These are phyloP conservation scores for Caracal caracal DNA, from an alignment of 2,113 vertebrate genomes.

Conservation along the genomic window DNA sequence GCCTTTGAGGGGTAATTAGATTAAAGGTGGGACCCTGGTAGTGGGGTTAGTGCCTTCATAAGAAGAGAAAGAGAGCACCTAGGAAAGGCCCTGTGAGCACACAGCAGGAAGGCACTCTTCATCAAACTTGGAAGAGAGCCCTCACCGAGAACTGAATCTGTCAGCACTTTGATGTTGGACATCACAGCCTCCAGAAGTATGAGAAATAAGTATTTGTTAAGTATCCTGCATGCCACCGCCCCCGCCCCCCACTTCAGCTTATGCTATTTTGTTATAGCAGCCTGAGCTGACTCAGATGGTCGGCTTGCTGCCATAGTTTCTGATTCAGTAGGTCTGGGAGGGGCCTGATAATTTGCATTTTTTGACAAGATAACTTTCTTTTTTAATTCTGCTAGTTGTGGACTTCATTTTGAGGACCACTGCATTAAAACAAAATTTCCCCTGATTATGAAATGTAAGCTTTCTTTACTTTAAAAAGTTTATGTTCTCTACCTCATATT, in stretches of 20 bases:
- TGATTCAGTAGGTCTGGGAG: not conserved
- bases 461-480: not conserved
- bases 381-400: not conserved
- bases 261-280: not conserved
- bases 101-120: not conserved
- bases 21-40: not conserved
- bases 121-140: not conserved
- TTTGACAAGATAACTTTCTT: not conserved
- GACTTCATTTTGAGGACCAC: not conserved
- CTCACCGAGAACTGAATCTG: not conserved
- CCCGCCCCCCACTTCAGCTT: not conserved
- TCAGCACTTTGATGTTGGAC: not conserved
- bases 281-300: not conserved
- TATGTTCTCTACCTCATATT: not conserved
- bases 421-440: not conserved
- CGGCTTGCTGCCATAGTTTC: not conserved
- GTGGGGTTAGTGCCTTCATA: not conserved
- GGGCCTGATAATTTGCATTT: not conserved
- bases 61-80: not conserved
- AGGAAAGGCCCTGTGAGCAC: not conserved
- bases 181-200: not conserved
- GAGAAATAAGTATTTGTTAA: not conserved
- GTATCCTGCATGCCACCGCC: not conserved
- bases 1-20: not conserved
- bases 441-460: not conserved